Conservation (phyloP, 2,797 vertebrate species). For the Antrozous pallidus region DNA sequence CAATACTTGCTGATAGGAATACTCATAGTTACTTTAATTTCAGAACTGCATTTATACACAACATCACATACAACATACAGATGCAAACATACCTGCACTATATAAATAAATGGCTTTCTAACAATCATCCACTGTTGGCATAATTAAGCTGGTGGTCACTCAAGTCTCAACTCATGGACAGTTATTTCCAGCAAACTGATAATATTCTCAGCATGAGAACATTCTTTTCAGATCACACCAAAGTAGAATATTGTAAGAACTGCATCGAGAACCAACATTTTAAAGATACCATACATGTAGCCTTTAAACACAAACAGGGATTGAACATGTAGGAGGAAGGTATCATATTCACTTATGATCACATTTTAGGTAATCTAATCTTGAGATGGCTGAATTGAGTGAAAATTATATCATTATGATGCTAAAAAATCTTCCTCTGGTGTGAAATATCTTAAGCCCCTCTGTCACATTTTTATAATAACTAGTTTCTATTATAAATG, state of each 20-base stretch:
- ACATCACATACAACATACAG: not conserved
- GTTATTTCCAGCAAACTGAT: not conserved
- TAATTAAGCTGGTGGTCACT: not conserved
- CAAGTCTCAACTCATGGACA: not conserved
- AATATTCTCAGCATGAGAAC: not conserved
- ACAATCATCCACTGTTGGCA: not conserved
- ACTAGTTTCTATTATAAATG: not conserved
- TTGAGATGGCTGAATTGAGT: not conserved
- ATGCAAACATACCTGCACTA: not conserved
- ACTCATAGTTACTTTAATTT: not conserved
- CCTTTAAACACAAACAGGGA: not conserved
- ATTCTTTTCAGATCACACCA: not conserved
- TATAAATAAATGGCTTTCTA: not conserved
- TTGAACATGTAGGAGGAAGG: not conserved
- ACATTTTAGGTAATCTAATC: not conserved
- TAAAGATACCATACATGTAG: not conserved
- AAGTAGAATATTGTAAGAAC: not conserved
- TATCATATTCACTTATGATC: not conserved
- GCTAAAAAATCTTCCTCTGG: not conserved
- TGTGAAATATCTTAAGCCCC: not conserved
- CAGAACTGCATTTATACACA: not conserved
- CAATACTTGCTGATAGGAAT: not conserved
- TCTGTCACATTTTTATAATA: not conserved
- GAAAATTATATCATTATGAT: slow-evolving; percentile 11
- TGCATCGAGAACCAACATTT: not conserved